Percentiles rank a stretch among this genome's conserved stretches.
Evolutionary conservation across 2,797 vertebrate genomes (phyloP).

Genomic region (Gambelia wislizenii): DNA sequence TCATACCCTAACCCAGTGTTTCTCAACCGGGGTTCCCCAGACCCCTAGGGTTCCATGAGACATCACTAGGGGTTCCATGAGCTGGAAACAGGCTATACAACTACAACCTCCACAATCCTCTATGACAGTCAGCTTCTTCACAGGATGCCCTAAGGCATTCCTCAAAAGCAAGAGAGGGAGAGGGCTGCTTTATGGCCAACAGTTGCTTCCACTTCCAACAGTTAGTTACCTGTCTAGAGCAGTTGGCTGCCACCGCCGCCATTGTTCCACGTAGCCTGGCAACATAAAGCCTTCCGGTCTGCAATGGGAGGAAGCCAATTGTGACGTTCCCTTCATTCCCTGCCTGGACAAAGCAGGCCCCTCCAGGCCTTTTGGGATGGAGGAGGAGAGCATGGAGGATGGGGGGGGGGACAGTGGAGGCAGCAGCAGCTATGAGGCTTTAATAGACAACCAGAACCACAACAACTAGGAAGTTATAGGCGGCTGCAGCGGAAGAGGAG

Average conservation of each 20-base stretch:
- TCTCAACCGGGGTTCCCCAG: no score
- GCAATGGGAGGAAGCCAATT: conserved; percentile 48
- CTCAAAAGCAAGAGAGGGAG: background rate
- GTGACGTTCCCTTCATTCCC: conserved; percentile 30
- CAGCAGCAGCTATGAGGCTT: conserved; percentile 73
- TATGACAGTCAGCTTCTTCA: background rate
- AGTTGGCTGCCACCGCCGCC: background rate
- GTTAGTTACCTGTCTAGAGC: background rate
- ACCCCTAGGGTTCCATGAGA: no score
- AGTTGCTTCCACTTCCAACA: conserved; percentile 56
- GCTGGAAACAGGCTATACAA: accelerated
- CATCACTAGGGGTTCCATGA: no score
- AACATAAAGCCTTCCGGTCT: background rate
- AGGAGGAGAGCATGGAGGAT: conserved; percentile 86
- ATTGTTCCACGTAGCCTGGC: conserved; percentile 3
- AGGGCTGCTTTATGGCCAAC: conserved; percentile 1
- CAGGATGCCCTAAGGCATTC: background rate
- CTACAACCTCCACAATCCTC: conserved; percentile 25
- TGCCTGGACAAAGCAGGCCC: conserved; percentile 24
- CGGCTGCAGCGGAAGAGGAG: conserved; percentile 7
- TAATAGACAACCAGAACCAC: conserved; percentile 91
- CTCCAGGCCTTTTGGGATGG: conserved; percentile 13
- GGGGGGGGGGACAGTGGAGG: conserved; percentile 73
- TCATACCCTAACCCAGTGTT: no score
- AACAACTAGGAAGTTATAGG: conserved; percentile 87